phyloP scores from a whole-genome alignment of 2,113 vertebrate species.

The Pao palembangensis region DNA sequence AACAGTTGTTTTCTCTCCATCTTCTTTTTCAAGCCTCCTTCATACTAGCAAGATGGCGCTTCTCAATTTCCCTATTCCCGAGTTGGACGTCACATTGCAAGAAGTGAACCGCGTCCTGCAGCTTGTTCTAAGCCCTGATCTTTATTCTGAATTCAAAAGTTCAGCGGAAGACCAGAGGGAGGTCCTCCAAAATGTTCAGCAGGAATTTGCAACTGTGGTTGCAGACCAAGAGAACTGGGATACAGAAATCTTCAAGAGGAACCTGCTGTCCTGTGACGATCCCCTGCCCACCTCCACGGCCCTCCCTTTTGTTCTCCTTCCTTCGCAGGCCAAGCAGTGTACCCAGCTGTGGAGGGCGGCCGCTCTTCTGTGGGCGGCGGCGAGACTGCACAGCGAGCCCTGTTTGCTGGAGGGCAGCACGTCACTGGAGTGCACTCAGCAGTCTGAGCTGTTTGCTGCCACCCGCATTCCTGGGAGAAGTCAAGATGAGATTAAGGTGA shows the following conservation, averaged over 20 bases:
- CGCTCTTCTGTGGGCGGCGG: conserved; percentile 74
- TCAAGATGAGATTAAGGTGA: conserved; percentile 74
- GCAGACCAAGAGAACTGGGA: conserved; percentile 75
- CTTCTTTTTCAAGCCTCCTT: conserved; percentile 10
- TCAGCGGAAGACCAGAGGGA: conserved; percentile 61
- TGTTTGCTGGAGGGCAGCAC: conserved; percentile 66
- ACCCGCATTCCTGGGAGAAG: conserved; percentile 68
- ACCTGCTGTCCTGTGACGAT: conserved; percentile 65
- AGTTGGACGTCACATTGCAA: conserved; percentile 71
- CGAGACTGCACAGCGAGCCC: conserved; percentile 71
- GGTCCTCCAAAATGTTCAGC: conserved; percentile 59
- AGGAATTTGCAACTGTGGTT: conserved; percentile 27
- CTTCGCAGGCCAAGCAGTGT: conserved; percentile 43
- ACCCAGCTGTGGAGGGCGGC: conserved; percentile 68
- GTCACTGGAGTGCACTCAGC: conserved; percentile 72
- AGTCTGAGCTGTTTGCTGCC: conserved; percentile 73
- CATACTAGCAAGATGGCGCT: conserved; percentile 67
- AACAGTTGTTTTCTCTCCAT: background rate
- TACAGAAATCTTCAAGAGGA: conserved; percentile 73
- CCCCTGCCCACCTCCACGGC: conserved; percentile 74
- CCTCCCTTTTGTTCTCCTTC: conserved; percentile 69
- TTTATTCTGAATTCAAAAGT: conserved; percentile 64
- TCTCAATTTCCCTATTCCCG: conserved; percentile 72
- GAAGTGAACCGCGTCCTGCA: conserved; percentile 75
- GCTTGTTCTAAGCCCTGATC: conserved; percentile 69